Conservation (phyloP, 2,113 vertebrate genomes). For the Gymnobelideus leadbeateri region DNA sequence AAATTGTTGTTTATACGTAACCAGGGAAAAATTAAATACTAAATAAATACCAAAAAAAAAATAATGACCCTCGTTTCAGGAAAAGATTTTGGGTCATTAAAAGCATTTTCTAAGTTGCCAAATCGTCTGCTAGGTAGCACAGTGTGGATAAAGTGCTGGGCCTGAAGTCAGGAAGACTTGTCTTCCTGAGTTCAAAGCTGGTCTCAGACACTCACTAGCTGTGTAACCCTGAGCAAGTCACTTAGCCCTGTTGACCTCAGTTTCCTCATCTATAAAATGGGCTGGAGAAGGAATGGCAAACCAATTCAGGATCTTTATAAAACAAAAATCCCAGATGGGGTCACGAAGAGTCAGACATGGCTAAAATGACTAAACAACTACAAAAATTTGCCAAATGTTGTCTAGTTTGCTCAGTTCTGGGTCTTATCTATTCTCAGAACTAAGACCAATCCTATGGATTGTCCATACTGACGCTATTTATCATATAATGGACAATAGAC, state of each 20-base stretch:
- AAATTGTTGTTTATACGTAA: too few relatives aligned
- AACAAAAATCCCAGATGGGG: not conserved
- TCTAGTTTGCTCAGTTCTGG: not conserved
- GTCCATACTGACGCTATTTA: not conserved
- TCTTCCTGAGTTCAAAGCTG: not conserved
- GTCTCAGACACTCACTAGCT: not conserved
- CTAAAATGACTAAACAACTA: too few relatives aligned
- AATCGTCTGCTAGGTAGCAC: not conserved
- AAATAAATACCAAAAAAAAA: not conserved
- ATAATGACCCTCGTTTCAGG: not conserved
- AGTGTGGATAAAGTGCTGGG: not conserved
- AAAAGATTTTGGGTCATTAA: not conserved
- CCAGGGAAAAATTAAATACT: too few relatives aligned
- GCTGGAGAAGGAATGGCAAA: not conserved
- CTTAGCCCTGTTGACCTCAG: not conserved
- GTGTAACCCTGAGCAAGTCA: not conserved
- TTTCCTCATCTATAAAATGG: not conserved
- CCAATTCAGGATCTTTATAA: not conserved
- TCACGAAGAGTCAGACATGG: too few relatives aligned
- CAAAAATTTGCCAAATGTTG: not conserved
- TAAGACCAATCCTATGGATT: too few relatives aligned
- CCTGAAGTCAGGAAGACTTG: not conserved
- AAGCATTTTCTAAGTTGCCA: not conserved
- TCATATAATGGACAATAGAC: not conserved
- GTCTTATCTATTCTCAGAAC: not conserved